Evolutionary conservation across 2,888 invertebrate species (phyloP), one percentile per base, ranked within the genome.

Genomic region (Lydus trimaculatus): DNA sequence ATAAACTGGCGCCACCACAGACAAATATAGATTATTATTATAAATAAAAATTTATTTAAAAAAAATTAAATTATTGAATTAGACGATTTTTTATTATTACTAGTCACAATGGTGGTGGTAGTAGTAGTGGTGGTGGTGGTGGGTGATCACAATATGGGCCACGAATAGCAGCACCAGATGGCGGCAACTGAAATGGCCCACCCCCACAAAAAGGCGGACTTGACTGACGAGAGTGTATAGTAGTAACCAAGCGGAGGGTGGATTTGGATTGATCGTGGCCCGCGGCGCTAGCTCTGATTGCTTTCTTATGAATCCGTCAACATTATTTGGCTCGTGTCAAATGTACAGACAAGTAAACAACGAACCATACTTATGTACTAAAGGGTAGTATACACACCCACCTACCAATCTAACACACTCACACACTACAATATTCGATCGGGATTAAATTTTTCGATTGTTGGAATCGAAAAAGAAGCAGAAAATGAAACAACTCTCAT

Each of bases 271-370:
- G 72, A 72, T 72, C 78, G 78, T 72, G 85, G 74, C 78, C 75
- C 74, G 75, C 76, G 80, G 77, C 79, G 64, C 71, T 67, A 64
- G 71, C 48, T 69, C 64, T 71, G 71, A 73, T 88, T 88, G 88
- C 87, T 88, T 87, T 86, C 86, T 81, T 81, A 81, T 80, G 79
- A 81, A 79, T 77, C 79, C 77, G 79, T 80, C 80, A 80, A 79
- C 79, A 78, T 80, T 77, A 48, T 48, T 48, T 48, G 48, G 48
- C 48, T 48, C 48, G 48, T 48, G 48, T 48, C 48, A 48, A 48
- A 48, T 48, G 48, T 48, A 20, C 48, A 48, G 48, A 48, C 48
- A 48, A 48, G 48, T 48, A 48, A 48, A 48, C 48, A 48, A 48
- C 48, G 48, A 48, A 48, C 48, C 48, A 48, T 48, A 48, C 48